Percentiles rank a stretch among this genome's conserved stretches.
Evolutionary conservation across 2,113 vertebrate genomes (phyloP).

Genomic region (Capreolus pygargus): DNA sequence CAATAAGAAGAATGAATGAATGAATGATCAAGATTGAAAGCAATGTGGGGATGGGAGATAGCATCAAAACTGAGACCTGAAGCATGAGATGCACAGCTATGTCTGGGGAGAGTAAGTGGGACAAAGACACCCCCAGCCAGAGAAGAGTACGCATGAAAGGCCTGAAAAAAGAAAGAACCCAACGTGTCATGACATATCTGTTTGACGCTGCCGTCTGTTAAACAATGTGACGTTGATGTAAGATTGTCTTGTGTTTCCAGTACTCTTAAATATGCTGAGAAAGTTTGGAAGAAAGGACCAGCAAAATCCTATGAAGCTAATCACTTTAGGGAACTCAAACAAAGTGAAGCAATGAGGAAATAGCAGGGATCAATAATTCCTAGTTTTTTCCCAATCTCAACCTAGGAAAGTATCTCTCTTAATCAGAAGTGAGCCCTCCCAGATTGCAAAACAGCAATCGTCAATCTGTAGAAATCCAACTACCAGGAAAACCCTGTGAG

Average conservation of each 20-base stretch:
- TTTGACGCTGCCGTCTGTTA: neutral
- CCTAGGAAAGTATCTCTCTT: neutral
- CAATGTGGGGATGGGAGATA: neutral
- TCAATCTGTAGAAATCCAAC: neutral
- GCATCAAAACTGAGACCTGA: neutral
- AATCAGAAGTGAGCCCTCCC: neutral
- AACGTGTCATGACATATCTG: neutral
- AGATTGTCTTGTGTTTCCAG: neutral
- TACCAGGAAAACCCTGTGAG: neutral
- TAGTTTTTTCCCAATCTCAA: neutral
- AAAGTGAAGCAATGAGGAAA: slow-evolving; percentile 28
- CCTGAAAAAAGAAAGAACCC: neutral
- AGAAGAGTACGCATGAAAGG: neutral
- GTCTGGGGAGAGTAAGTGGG: neutral
- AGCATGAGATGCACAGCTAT: neutral
- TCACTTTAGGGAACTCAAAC: neutral
- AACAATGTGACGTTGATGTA: neutral
- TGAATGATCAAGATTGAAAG: neutral
- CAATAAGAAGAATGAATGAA: neutral
- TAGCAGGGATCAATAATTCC: neutral
- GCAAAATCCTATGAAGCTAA: neutral
- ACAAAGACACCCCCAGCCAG: neutral
- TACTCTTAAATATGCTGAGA: neutral
- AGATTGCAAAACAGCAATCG: neutral
- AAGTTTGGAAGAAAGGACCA: neutral